These are phyloP conservation scores for Pseudocheirus occidentalis DNA, from an alignment of 2,797 vertebrate species.

Conservation along the genomic window DNA sequence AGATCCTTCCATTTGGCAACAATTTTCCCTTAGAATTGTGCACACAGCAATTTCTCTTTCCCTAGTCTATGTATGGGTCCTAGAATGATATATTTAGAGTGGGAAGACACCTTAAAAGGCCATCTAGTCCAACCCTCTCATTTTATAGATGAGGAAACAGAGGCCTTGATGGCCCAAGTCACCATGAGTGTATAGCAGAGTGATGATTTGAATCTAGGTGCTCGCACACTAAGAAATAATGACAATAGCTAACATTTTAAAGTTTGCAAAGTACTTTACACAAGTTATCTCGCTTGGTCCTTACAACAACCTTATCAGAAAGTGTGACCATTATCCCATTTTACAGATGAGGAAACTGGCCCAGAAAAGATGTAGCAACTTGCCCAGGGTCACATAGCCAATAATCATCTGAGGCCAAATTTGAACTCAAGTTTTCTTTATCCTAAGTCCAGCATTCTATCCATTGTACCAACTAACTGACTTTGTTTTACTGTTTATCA, in stretches of 20 bases:
- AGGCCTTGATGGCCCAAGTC: not conserved
- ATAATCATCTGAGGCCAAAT: not conserved
- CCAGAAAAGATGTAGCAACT: not conserved
- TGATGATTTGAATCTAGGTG: not conserved
- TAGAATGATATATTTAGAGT: not conserved
- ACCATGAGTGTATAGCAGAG: not conserved
- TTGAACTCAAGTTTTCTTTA: not conserved
- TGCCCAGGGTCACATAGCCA: not conserved
- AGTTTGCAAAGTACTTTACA: not conserved
- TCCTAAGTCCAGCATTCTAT: not conserved
- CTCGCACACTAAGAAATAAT: not conserved
- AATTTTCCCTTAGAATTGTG: not conserved
- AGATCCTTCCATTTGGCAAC: not conserved
- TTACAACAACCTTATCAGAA: not conserved
- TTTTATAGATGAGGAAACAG: not conserved
- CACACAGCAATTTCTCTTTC: not conserved
- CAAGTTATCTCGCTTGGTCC: not conserved
- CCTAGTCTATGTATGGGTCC: not conserved
- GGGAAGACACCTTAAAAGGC: not conserved
- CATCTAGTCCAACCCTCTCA: not conserved
- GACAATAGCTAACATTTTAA: not conserved
- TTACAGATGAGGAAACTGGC: not conserved
- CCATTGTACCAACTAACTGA: not conserved
- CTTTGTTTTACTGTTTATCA: not conserved
- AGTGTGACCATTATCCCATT: not conserved